These are phyloP conservation scores for Podarcis cretensis DNA, from an alignment of 2,113 vertebrate species.

Conservation along the genomic window DNA sequence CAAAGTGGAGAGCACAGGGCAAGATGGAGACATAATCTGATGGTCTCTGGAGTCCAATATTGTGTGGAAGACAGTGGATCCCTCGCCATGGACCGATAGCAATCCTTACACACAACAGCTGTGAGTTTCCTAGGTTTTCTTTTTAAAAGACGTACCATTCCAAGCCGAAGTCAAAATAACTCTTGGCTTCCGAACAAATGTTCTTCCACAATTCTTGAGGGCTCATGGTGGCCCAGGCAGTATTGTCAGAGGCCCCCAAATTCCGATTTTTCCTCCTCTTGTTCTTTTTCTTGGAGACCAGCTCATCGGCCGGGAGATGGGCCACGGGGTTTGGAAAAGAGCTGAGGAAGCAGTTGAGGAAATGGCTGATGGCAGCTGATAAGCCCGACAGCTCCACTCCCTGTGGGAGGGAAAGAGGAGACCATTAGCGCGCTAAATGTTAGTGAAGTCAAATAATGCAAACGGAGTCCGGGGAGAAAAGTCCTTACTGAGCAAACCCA, in stretches of 20 bases:
- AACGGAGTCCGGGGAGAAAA: background rate
- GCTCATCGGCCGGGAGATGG: slow-evolving; percentile 92
- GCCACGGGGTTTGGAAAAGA: slow-evolving; percentile 94
- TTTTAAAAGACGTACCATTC: slow-evolving; percentile 81
- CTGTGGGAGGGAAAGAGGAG: slow-evolving; percentile 65
- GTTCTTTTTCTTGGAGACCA: slow-evolving; percentile 94
- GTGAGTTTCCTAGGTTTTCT: background rate
- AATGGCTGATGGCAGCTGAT: slow-evolving; percentile 96
- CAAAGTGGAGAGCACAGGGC: no score
- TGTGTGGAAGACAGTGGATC: no score
- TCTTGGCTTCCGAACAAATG: slow-evolving; percentile 89
- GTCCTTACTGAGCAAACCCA: no score
- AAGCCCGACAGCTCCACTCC: slow-evolving; percentile 95
- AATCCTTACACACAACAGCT: no score
- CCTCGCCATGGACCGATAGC: no score
- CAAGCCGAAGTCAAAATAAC: slow-evolving; percentile 89
- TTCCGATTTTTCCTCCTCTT: slow-evolving; percentile 92
- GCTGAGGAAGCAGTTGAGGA: slow-evolving; percentile 97
- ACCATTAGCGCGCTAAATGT: background rate
- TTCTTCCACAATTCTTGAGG: slow-evolving; percentile 96
- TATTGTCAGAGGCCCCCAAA: slow-evolving; percentile 90
- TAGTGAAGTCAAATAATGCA: background rate
- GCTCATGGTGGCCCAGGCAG: slow-evolving; percentile 93
- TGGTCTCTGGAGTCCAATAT: no score
- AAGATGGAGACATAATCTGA: no score